Conservation (phyloP, 2,113 vertebrate genomes). For the Oryzias celebensis region DNA sequence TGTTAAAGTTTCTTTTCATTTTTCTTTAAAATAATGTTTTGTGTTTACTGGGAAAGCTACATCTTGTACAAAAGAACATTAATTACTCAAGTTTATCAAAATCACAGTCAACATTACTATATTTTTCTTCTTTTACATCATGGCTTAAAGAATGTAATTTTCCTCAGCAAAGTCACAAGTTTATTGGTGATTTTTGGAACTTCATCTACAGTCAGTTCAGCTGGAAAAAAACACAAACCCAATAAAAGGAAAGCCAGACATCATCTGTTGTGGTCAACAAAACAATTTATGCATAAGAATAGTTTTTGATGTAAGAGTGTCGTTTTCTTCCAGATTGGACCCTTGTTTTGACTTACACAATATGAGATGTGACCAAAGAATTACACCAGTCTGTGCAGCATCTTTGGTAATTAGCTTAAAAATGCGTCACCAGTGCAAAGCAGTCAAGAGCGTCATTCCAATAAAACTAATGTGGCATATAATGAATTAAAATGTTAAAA, state of each 20-base stretch:
- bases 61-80: too few species aligned
- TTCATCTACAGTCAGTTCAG: constrained; percentile 47
- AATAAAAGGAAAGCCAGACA: constrained; percentile 56
- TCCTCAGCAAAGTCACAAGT: constrained; percentile 29
- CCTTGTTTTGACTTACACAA: constrained; percentile 53
- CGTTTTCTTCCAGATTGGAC: constrained; percentile 43
- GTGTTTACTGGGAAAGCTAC: too few species aligned
- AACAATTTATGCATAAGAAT: constrained; percentile 61
- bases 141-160: neutral
- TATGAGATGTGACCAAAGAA: constrained; percentile 51
- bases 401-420: constrained; percentile 21
- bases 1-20: too few species aligned
- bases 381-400: constrained; percentile 11
- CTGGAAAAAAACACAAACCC: constrained; percentile 54
- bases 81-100: too few species aligned
- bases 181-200: constrained; percentile 32
- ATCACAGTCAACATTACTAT: too few species aligned
- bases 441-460: constrained; percentile 2
- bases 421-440: constrained; percentile 17
- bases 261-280: constrained; percentile 53
- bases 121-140: too few species aligned
- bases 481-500: too few species aligned
- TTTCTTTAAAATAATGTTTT: too few species aligned
- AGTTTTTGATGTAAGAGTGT: constrained; percentile 54
- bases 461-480: neutral